Conservation (phyloP, 2,113 vertebrate genomes). For the rat (Rattus norvegicus) region DNA sequence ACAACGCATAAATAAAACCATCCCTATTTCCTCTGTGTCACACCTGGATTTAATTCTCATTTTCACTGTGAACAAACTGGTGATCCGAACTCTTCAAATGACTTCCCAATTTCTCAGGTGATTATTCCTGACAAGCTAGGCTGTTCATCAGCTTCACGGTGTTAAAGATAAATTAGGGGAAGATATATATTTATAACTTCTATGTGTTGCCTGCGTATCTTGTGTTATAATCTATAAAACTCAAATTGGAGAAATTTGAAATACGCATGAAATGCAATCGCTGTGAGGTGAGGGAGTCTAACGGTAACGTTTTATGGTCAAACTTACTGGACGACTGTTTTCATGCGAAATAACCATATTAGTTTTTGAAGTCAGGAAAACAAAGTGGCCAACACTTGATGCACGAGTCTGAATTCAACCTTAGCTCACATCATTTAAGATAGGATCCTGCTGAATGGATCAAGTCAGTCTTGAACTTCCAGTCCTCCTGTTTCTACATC, state of each 20-base stretch:
- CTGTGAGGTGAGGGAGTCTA: background rate
- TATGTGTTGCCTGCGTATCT: background rate
- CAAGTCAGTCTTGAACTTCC: background rate
- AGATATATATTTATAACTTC: background rate
- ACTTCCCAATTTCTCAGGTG: background rate
- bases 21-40: background rate
- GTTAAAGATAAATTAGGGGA: background rate
- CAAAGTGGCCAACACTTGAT: background rate
- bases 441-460: no score
- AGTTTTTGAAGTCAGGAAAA: background rate
- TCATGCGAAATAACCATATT: background rate
- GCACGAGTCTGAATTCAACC: background rate
- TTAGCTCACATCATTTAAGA: background rate
- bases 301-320: background rate
- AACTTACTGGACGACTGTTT: background rate
- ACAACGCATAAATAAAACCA: background rate
- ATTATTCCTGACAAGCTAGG: background rate
- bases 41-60: conserved; percentile 1
- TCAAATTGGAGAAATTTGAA: background rate
- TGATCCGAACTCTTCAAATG: conserved; percentile 1
- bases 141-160: background rate
- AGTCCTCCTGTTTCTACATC: background rate
- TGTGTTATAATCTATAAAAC: conserved; percentile 6
- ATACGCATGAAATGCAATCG: background rate
- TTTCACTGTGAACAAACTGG: background rate